Conservation (phyloP, 2,113 vertebrate species). For the Anhinga rufa region DNA sequence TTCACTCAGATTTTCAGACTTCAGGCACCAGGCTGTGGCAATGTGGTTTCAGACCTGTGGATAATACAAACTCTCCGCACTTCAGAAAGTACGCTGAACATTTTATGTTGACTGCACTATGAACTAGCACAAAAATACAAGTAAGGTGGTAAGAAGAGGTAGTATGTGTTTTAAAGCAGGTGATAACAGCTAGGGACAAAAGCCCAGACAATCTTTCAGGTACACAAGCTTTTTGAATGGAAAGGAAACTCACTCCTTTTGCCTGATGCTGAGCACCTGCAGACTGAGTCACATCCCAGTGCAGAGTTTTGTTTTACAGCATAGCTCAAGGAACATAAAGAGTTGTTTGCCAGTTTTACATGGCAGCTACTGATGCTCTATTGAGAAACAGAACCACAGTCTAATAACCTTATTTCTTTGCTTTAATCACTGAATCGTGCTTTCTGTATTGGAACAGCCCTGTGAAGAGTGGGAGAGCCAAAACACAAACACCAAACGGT, state of each 20-base stretch:
- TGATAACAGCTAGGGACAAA: neutral
- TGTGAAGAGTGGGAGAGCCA: neutral
- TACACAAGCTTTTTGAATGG: neutral
- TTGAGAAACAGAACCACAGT: neutral
- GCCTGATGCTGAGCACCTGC: neutral
- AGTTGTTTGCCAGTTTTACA: neutral
- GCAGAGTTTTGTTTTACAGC: neutral
- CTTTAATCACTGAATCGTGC: neutral
- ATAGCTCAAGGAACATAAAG: neutral
- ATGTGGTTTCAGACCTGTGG: neutral
- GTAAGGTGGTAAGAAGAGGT: neutral
- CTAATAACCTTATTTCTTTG: neutral
- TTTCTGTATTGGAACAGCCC: neutral
- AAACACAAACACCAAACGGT: neutral
- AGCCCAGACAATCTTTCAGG: neutral
- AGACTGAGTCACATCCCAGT: neutral
- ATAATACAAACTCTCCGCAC: neutral
- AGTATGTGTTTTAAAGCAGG: neutral
- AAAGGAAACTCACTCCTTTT: neutral
- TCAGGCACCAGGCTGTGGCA: neutral
- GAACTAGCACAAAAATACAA: neutral
- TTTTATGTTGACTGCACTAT: neutral
- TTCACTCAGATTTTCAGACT: neutral
- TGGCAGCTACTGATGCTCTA: neutral
- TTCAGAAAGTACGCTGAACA: neutral